phyloP scores from a whole-genome alignment of 1,140 invertebrate genomes.

The Papilio helenus region DNA sequence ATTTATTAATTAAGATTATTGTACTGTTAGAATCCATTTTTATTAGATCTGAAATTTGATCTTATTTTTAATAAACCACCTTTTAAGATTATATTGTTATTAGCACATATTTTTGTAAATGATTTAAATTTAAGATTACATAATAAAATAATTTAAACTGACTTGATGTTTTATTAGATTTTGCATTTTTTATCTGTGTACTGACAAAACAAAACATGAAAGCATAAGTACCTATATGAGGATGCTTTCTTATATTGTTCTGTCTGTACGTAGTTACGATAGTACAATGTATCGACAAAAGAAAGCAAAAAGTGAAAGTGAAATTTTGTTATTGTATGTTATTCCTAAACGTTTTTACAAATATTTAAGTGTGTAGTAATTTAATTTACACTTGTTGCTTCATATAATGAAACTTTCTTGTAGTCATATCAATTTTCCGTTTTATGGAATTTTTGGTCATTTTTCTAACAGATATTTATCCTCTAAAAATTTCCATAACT shows the following conservation, averaged over 20 bases:
- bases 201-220: not conserved
- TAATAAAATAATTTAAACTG: conserved; percentile 8
- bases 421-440: not conserved
- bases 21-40: not conserved
- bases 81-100: conserved; percentile 1
- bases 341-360: conserved; percentile 5
- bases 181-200: not conserved
- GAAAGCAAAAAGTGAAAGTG: conserved; percentile 17
- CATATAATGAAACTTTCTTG: not conserved
- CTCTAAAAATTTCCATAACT: too few relatives aligned
- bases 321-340: not conserved
- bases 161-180: not conserved
- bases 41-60: not conserved
- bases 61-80: not conserved
- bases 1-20: conserved; percentile 6
- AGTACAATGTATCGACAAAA: not conserved
- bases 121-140: not conserved
- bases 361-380: not conserved
- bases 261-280: not conserved
- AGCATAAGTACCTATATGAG: too few relatives aligned
- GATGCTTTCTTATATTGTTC: too few relatives aligned
- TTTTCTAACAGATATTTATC: too few relatives aligned
- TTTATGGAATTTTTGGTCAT: not conserved
- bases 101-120: conserved; percentile 20
- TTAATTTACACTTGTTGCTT: not conserved